Percentiles rank a stretch among this genome's conserved stretches.
phyloP scores from a whole-genome alignment of 2,888 invertebrate genomes.

The Epinotia ramella region DNA sequence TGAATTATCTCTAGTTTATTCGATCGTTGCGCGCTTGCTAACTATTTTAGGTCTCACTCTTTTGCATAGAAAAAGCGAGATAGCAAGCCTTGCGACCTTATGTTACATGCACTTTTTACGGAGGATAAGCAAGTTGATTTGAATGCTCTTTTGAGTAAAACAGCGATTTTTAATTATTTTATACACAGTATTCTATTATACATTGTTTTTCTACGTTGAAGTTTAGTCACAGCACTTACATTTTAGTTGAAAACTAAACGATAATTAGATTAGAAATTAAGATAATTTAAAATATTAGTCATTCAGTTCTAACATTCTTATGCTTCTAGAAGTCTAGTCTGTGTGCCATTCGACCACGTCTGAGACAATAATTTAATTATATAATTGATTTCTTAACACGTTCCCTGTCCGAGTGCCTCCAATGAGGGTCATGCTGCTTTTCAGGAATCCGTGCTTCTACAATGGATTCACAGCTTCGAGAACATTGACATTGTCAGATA shows the following conservation, averaged over 20 bases:
- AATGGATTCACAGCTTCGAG: no score
- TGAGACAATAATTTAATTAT: constrained; percentile 34
- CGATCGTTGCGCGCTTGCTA: neutral
- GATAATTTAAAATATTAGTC: neutral
- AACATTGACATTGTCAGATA: no score
- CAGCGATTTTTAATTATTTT: neutral
- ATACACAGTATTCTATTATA: constrained; percentile 21
- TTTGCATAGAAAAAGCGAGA: neutral
- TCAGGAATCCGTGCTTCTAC: no score
- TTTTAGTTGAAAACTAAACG: constrained; percentile 5
- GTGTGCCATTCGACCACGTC: constrained; percentile 40
- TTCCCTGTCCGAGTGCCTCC: no score
- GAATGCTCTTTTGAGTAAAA: constrained; percentile 8
- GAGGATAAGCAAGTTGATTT: neutral
- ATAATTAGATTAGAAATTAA: constrained; percentile 33
- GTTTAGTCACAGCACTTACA: constrained; percentile 6
- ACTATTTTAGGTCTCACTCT: neutral
- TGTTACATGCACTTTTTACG: neutral
- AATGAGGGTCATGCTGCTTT: no score
- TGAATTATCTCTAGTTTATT: constrained; percentile 5
- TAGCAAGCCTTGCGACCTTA: constrained; percentile 1
- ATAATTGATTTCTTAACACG: neutral
- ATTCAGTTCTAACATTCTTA: neutral
- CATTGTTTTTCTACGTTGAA: constrained; percentile 2
- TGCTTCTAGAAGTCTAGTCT: constrained; percentile 33